Evolutionary conservation across 2,113 vertebrate species (phyloP).

Genomic region (Passer montanus): DNA sequence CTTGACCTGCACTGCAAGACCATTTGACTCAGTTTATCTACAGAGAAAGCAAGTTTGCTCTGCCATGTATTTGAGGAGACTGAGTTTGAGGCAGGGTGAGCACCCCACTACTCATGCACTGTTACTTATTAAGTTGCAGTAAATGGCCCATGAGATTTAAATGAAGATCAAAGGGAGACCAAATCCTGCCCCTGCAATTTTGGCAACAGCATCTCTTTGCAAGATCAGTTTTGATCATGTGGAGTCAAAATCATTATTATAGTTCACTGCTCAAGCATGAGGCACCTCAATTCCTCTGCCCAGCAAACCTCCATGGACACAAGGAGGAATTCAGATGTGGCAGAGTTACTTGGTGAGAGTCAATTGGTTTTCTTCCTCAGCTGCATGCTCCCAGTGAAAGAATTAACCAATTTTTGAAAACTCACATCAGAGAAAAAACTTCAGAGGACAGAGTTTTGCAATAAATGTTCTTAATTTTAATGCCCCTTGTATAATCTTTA

Average conservation of each 20-base stretch:
- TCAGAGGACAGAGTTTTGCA: background rate
- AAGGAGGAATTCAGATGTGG: background rate
- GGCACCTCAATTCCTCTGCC: background rate
- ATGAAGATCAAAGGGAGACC: slow-evolving; percentile 15
- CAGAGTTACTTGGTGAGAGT: background rate
- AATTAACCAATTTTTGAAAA: background rate
- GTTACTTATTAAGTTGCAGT: slow-evolving; percentile 18
- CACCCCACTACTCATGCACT: background rate
- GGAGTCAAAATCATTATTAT: background rate
- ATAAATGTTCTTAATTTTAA: background rate
- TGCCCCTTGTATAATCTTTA: background rate
- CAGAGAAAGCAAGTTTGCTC: background rate
- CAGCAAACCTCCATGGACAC: background rate
- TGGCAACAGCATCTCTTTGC: slow-evolving; percentile 1
- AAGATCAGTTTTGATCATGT: background rate
- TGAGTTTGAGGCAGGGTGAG: background rate
- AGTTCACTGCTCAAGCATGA: slow-evolving; percentile 32
- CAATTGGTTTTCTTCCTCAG: background rate
- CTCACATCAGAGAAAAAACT: background rate
- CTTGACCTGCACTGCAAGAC: background rate
- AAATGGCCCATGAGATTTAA: slow-evolving; percentile 6
- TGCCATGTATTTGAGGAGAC: background rate
- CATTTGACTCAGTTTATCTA: background rate
- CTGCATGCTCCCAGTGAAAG: background rate
- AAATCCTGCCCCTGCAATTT: background rate